Evolutionary conservation across 2,797 vertebrate species (phyloP), one percentile per base, ranked within the genome.

Genomic region (Syndactyla subalaris): DNA sequence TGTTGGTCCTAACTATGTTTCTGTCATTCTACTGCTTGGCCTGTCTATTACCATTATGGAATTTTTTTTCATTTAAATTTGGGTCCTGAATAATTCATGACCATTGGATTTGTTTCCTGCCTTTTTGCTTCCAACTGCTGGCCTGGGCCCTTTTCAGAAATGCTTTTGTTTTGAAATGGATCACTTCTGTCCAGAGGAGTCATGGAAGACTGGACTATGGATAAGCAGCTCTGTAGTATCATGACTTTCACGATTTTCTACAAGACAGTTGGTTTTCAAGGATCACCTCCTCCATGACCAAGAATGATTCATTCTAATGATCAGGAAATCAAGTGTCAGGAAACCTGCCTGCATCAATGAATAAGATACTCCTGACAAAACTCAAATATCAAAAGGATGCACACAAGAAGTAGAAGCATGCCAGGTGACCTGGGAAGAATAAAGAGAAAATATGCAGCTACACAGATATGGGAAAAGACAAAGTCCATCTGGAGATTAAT

Each of bases 31-130:
- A 46, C 57, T 24, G 26, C 57, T 45, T 89, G 61, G 23, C 24
- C 38, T 87, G 76, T 59, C 70, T 59, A 41, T 51, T 57, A 43
- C 41, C 43, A 43, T 77, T 91, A 81, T 70, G 74, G 81, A 93
- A 72, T 46, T 36, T 24, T 43, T 10, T 57, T 87, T 92, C 34
- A 12, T 79, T 85, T 82, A 62, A 91, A 82, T 59, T 75, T 86
- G 36, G 7, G 7, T 88, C 36, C 81, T 89, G 77, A 93, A 94
- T 92, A 80, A 92, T 93, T 83, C 79, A 83, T 83, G 46, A 24
- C 17, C 4, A 22, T 27, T 92, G 63, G 63, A 88, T 79, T 58
- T 74, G 26, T 89, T 88, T 85, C 72, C 68, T 85, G 39, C 12
- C 36, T 73, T 90, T 92, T 48, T 88, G 55, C 55, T 85, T 79